Evolutionary conservation across 2,888 invertebrate species (phyloP).

Genomic region (Maniola hyperantus): DNA sequence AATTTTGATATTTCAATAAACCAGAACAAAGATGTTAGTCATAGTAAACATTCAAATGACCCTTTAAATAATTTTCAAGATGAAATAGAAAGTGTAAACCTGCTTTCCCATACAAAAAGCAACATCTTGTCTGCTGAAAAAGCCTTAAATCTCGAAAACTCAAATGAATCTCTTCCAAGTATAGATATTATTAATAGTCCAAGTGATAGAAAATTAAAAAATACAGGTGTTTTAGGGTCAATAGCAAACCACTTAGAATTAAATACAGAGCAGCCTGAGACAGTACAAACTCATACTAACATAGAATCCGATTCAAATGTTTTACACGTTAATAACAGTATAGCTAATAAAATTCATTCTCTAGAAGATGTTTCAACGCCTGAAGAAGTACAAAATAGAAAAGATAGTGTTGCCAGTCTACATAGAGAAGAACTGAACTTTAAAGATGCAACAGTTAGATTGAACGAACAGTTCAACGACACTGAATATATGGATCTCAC

Average conservation of each 20-base stretch:
- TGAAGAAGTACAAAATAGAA: conserved; percentile 65
- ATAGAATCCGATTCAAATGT: conserved; percentile 35
- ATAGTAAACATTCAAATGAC: not conserved
- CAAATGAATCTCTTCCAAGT: conserved; percentile 24
- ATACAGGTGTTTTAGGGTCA: conserved; percentile 21
- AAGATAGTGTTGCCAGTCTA: conserved; percentile 32
- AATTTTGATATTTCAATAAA: not conserved
- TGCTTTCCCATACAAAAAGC: not conserved
- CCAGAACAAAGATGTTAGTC: not conserved
- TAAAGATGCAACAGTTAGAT: conserved; percentile 28
- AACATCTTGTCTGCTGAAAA: not conserved
- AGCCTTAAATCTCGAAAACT: conserved; percentile 21
- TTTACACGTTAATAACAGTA: conserved; percentile 27
- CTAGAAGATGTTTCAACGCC: conserved; percentile 44
- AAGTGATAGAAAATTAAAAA: conserved; percentile 29
- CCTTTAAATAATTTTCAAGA: conserved; percentile 2
- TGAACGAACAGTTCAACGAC: conserved; percentile 39
- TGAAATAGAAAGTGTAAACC: not conserved
- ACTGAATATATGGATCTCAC: conserved; percentile 72
- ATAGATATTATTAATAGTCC: conserved; percentile 24
- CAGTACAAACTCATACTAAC: conserved; percentile 66
- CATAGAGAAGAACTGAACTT: conserved; percentile 11
- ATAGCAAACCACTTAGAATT: conserved; percentile 23
- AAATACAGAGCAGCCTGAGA: conserved; percentile 56
- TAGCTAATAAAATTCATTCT: conserved; percentile 24